Conservation (phyloP, 2,113 vertebrate species). For the Nothocercus julius region DNA sequence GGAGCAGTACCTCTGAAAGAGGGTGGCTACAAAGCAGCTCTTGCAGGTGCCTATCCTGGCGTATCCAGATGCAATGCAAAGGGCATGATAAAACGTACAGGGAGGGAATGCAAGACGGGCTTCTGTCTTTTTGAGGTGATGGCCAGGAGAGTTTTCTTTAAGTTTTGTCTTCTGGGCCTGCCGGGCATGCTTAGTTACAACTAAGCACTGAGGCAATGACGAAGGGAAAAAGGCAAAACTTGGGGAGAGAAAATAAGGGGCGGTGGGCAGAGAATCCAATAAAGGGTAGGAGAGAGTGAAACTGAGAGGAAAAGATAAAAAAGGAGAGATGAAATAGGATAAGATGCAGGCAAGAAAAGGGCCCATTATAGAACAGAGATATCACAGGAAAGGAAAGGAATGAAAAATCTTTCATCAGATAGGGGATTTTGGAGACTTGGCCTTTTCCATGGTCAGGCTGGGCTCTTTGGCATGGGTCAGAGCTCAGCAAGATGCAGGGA, state of each 20-base stretch:
- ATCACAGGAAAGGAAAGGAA: background rate
- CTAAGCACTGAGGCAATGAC: background rate
- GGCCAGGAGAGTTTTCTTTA: background rate
- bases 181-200: background rate
- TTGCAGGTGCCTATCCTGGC: background rate
- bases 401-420: slow-evolving; percentile 27
- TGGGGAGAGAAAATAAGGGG: background rate
- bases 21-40: background rate
- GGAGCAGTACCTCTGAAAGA: background rate
- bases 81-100: background rate
- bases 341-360: background rate
- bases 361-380: background rate
- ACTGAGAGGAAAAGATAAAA: background rate
- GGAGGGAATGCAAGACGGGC: accelerated
- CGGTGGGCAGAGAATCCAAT: background rate
- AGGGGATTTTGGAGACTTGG: slow-evolving; percentile 10
- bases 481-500: background rate
- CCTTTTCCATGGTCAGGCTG: background rate
- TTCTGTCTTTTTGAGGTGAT: background rate
- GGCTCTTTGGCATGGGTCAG: background rate
- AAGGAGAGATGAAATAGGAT: background rate
- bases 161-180: background rate
- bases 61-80: background rate
- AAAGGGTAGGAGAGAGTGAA: background rate
- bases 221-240: background rate